Evolutionary conservation across 2,888 invertebrate genomes (phyloP), one percentile per base, ranked within the genome.

Genomic region (Nematopogon swammerdamellus): DNA sequence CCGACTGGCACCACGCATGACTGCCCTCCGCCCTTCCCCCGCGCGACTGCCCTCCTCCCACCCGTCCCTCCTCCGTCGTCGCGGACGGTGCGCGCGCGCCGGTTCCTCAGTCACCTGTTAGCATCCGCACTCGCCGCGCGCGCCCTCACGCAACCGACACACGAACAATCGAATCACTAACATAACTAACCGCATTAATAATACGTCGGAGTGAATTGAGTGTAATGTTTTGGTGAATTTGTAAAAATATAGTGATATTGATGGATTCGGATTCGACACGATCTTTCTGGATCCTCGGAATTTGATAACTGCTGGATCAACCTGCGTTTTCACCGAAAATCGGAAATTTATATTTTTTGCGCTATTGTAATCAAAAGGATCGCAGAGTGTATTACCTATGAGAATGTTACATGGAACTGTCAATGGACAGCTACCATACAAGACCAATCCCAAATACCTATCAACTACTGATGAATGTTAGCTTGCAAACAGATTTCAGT

Each of bases 41-140:
- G n/a, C 25, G 25, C 25, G 25, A 10, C 25, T 4, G 5, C 5
- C 5, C 25, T 4, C 25, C 5, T 4, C 25, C 25, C 25, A 4
- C 25, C 5, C 25, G 25, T 10, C 5, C 14, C 36, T 36, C 36
- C 14, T 4, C 36, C 36, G 36, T 3, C 14, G n/a, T 14, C 36
- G 36, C 3, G 3, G 14, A 6, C 11, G 11, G 63, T 63, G 61
- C 62, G 52, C 29, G 51, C 54, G 51, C 51, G 18, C 44, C 56
- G 63, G 18, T 64, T 3, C 44, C 16, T 17, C 76, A 77, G 77
- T 79, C 76, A 75, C 76, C 77, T 77, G 77, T 65, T 60, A 65
- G 68, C 70, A 60, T 60, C 67, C 72, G 72, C 63, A 61, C 59
- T 55, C 56, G 58, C 60, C 70, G 72, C 72, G 64, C 75, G 73